Percentiles rank a stretch among this genome's conserved stretches.
phyloP scores from a whole-genome alignment of 2,113 vertebrate species.

The Nothoprocta pentlandii region DNA sequence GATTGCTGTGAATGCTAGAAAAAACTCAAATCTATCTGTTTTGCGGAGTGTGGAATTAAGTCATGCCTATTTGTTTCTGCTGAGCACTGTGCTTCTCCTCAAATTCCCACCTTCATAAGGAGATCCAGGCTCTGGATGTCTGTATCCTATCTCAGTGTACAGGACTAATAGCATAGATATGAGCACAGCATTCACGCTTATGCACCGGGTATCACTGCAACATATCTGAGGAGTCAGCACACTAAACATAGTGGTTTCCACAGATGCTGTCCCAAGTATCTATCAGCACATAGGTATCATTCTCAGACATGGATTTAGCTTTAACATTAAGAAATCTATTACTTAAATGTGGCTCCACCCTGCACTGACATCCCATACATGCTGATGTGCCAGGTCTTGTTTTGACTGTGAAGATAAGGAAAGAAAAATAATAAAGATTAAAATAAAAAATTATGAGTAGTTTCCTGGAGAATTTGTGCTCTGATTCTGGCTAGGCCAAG shows the following conservation, averaged over 20 bases:
- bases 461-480: not conserved
- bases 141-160: not conserved
- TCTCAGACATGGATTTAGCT: not conserved
- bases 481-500: not conserved
- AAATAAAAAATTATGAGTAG: not conserved
- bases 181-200: not conserved
- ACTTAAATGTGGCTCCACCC: not conserved
- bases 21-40: not conserved
- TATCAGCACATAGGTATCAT: not conserved
- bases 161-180: not conserved
- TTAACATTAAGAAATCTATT: not conserved
- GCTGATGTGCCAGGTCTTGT: not conserved
- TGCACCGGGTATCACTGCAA: not conserved
- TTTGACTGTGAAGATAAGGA: not conserved
- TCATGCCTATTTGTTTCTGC: not conserved
- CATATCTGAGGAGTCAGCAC: not conserved
- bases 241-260: not conserved
- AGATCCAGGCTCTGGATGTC: rapidly evolving
- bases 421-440: not conserved
- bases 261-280: not conserved
- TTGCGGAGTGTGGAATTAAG: not conserved
- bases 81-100: not conserved
- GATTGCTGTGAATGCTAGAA: not conserved
- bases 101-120: not conserved
- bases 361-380: not conserved